phyloP scores from a whole-genome alignment of 2,113 vertebrate genomes.

The Nothobranchius kuhntae region DNA sequence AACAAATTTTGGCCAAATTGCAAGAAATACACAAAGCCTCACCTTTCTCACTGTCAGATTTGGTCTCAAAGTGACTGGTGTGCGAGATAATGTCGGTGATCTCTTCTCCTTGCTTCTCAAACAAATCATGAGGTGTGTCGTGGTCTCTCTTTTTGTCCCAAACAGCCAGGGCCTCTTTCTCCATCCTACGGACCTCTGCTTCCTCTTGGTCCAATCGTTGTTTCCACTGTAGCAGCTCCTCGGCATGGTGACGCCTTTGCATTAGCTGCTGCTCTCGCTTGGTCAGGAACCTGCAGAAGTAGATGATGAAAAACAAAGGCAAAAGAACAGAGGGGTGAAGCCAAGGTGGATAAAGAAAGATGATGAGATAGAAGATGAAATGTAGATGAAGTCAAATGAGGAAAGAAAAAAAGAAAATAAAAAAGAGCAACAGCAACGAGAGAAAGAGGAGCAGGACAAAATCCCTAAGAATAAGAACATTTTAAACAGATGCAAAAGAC shows the following conservation, averaged over 20 bases:
- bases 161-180: conserved; percentile 89
- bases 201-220: conserved; percentile 91
- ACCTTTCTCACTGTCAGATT: conserved; percentile 65
- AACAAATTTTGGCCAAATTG: neutral
- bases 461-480: conserved; percentile 25
- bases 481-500: conserved; percentile 36
- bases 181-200: conserved; percentile 88
- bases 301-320: conserved; percentile 24
- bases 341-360: conserved; percentile 2
- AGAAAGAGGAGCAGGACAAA: conserved; percentile 31
- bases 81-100: conserved; percentile 36
- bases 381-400: neutral
- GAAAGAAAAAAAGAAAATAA: neutral
- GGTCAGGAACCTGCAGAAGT: conserved; percentile 87
- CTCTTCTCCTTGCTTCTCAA: conserved; percentile 34
- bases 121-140: conserved; percentile 11
- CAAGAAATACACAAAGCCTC: conserved; percentile 7
- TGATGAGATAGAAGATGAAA: neutral
- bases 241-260: conserved; percentile 90
- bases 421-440: conserved; percentile 8
- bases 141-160: conserved; percentile 83
- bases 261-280: conserved; percentile 95
- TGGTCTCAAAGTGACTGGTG: conserved; percentile 35
- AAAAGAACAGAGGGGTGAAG: conserved; percentile 12
- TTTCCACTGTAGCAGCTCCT: conserved; percentile 93